These are phyloP conservation scores for Epirrhoe tristata DNA, from an alignment of 2,888 invertebrate species.

Conservation along the genomic window DNA sequence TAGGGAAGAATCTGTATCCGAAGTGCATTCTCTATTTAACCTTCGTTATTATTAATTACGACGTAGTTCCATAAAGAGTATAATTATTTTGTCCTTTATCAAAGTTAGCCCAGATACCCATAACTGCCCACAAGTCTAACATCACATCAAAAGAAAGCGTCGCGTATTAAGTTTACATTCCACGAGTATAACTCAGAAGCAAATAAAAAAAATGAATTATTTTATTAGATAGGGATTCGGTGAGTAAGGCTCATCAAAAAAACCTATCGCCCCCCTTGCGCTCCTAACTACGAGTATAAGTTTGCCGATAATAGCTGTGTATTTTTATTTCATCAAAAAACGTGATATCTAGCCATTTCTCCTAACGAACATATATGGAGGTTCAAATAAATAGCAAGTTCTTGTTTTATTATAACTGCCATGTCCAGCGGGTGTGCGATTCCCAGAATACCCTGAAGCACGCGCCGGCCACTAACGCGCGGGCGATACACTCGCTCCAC, in stretches of 20 bases:
- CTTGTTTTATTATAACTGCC: conserved; percentile 52
- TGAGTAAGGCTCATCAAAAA: too few relatives aligned
- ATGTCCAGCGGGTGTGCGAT: conserved; percentile 63
- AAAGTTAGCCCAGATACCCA: neutral
- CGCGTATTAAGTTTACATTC: too few relatives aligned
- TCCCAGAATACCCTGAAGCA: conserved; percentile 75
- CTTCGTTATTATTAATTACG: conserved; percentile 20
- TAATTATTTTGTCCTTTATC: neutral
- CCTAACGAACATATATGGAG: conserved; percentile 10
- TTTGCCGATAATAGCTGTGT: neutral
- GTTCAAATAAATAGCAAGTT: conserved; percentile 23
- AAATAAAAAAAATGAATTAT: too few relatives aligned
- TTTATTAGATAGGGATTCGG: too few relatives aligned
- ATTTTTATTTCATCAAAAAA: neutral
- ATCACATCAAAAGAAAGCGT: too few relatives aligned
- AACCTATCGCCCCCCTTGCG: too few relatives aligned
- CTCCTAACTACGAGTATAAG: too few relatives aligned
- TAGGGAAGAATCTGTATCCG: conserved; percentile 69
- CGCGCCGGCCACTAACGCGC: conserved; percentile 51
- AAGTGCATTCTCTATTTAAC: conserved; percentile 66
- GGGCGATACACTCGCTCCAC: conserved; percentile 47
- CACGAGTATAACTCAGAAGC: too few relatives aligned
- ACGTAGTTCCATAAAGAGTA: neutral
- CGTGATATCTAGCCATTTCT: neutral
- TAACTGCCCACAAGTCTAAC: neutral